Evolutionary conservation across 2,113 vertebrate genomes (phyloP).

Genomic region (Galbula dea): DNA sequence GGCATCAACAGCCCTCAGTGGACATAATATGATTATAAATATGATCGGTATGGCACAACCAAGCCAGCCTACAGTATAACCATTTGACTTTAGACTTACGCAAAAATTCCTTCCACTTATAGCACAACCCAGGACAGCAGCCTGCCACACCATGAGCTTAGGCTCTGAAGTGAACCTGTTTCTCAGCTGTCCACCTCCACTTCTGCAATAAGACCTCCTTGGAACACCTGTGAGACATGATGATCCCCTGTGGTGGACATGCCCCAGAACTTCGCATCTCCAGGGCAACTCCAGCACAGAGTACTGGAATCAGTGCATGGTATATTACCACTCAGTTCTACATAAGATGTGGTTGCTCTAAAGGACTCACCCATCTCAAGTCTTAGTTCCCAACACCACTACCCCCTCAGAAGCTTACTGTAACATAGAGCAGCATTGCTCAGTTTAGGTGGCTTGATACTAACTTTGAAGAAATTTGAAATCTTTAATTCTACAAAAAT

Average conservation of each 20-base stretch:
- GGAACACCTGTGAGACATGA: not conserved
- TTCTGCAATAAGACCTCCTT: not conserved
- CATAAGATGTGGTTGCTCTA: rapidly evolving
- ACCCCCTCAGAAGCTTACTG: not conserved
- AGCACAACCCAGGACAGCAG: not conserved
- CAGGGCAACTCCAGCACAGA: not conserved
- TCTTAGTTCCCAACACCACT: not conserved
- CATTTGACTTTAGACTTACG: not conserved
- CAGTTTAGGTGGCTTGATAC: not conserved
- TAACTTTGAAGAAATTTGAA: not conserved
- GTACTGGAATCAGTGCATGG: not conserved
- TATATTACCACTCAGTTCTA: not conserved
- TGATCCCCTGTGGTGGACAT: not conserved
- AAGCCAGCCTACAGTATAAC: not conserved
- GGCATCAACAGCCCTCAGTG: not conserved
- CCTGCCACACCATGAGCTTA: not conserved
- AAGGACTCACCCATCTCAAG: not conserved
- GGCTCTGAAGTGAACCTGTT: not conserved
- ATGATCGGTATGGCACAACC: too few species aligned
- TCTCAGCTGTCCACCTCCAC: not conserved
- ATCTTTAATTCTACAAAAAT: not conserved
- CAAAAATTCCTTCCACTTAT: not conserved
- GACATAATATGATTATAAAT: too few species aligned
- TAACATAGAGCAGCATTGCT: not conserved
- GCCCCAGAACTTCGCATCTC: not conserved